Conservation (phyloP, 2,888 invertebrate species). For the Pandemis heparana region DNA sequence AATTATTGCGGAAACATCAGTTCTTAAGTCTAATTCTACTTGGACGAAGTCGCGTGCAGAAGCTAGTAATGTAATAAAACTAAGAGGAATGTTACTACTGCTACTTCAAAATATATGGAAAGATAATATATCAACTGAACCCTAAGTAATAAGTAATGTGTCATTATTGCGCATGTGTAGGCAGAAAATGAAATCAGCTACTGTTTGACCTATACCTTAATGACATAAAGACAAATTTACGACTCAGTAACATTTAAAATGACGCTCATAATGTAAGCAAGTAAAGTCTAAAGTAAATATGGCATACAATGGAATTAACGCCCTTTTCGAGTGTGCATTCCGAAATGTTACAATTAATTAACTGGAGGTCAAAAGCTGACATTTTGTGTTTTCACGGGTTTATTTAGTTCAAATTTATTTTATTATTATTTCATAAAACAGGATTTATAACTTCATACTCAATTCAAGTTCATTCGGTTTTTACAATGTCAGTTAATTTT, state of each 20-base stretch:
- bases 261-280: not conserved
- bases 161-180: slow-evolving; percentile 12
- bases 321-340: not conserved
- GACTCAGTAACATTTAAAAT: not conserved
- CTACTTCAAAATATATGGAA: not conserved
- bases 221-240: not conserved
- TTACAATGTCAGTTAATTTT: not conserved
- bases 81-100: not conserved
- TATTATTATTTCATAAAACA: slow-evolving; percentile 42
- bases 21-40: no score
- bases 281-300: not conserved
- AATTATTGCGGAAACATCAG: no score
- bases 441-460: slow-evolving; percentile 41
- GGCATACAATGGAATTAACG: not conserved
- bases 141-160: slow-evolving; percentile 18
- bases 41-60: no score
- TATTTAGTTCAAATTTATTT: slow-evolving; percentile 63
- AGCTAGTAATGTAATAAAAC: no score
- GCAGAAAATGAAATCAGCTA: slow-evolving; percentile 25
- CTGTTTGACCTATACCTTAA: slow-evolving; percentile 47
- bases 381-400: slow-evolving; percentile 77
- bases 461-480: slow-evolving; percentile 6
- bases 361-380: slow-evolving; percentile 70
- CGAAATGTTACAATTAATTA: slow-evolving; percentile 73
- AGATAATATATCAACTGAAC: not conserved